Evolutionary conservation across 2,113 vertebrate genomes (phyloP).

Genomic region (Jaculus jaculus): DNA sequence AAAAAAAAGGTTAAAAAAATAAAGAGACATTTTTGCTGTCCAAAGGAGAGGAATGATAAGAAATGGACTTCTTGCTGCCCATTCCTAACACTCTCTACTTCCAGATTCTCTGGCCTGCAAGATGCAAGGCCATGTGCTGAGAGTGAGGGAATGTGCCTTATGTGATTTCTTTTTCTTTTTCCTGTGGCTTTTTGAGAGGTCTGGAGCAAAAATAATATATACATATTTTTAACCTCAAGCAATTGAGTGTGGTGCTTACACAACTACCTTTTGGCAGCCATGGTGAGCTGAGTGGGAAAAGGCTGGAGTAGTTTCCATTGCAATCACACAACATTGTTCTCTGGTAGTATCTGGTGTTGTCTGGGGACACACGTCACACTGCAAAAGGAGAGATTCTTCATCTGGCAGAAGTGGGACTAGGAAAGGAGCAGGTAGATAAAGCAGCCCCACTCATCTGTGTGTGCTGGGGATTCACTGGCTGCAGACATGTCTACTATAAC

Average conservation of each 20-base stretch:
- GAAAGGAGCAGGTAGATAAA: not conserved
- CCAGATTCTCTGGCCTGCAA: not conserved
- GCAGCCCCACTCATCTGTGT: not conserved
- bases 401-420: not conserved
- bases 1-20: too few species aligned
- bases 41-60: not conserved
- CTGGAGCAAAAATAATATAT: not conserved
- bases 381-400: not conserved
- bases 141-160: not conserved
- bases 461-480: accelerated
- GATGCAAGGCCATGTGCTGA: not conserved
- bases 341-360: not conserved
- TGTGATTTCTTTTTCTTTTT: not conserved
- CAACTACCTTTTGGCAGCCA: not conserved
- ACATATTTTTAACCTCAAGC: not conserved
- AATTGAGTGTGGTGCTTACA: not conserved
- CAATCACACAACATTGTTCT: not conserved
- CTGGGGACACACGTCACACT: not conserved
- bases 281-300: not conserved
- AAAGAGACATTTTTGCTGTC: not conserved
- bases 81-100: not conserved
- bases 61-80: not conserved
- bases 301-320: accelerated
- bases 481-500: accelerated
- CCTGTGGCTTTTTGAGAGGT: not conserved